phyloP scores from a whole-genome alignment of 2,797 vertebrate genomes.

The Pseudochirops corinnae region DNA sequence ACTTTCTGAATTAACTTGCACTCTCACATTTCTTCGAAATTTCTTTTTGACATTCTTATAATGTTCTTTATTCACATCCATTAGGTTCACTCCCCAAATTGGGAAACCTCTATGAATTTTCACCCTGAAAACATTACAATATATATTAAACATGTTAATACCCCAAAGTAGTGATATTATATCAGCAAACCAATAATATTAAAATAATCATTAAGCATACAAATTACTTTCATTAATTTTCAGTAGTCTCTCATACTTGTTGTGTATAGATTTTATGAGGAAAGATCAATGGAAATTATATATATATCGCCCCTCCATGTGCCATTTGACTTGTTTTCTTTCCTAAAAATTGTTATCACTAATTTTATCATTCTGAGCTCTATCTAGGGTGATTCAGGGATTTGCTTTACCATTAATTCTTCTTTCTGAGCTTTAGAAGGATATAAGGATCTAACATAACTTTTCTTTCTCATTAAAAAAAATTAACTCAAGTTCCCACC shows the following conservation, averaged over 20 bases:
- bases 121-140: neutral
- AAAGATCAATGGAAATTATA: neutral
- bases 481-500: neutral
- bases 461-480: neutral
- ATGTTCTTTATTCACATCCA: neutral
- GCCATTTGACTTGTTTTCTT: neutral
- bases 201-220: neutral
- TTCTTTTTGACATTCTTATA: neutral
- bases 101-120: neutral
- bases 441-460: neutral
- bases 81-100: neutral
- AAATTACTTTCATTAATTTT: neutral
- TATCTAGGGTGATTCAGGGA: neutral
- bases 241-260: neutral
- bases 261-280: neutral
- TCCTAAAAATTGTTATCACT: neutral
- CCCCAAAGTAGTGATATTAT: neutral
- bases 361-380: neutral
- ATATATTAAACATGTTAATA: neutral
- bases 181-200: neutral
- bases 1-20: neutral
- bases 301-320: neutral
- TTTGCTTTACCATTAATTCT: neutral
- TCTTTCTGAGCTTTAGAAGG: neutral
- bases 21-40: neutral